Conservation (phyloP, 2,113 vertebrate species). For the Lampris incognitus region DNA sequence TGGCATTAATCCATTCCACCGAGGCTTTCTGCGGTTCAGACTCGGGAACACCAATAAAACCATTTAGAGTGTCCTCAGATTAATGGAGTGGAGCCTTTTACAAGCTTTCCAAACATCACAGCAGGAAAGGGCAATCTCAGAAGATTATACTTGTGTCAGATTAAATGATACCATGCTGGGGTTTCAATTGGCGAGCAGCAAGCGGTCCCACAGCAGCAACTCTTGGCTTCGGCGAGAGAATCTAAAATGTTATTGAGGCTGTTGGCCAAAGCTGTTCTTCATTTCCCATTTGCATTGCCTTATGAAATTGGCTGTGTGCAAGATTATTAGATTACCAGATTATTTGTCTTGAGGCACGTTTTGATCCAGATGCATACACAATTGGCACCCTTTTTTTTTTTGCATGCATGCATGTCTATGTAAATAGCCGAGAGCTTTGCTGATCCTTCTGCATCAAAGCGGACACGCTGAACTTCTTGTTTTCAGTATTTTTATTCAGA, state of each 20-base stretch:
- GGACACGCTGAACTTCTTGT: too few species aligned
- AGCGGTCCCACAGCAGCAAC: constrained; percentile 32
- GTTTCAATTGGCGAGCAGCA: constrained; percentile 41
- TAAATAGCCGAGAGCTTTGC: too few species aligned
- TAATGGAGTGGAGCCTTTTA: constrained; percentile 66
- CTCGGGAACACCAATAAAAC: constrained; percentile 39
- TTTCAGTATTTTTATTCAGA: too few species aligned
- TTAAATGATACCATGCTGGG: constrained; percentile 56
- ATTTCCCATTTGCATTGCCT: not conserved
- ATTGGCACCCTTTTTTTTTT: too few species aligned
- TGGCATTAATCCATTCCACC: constrained; percentile 56
- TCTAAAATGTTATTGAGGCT: not conserved
- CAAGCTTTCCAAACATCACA: constrained; percentile 63
- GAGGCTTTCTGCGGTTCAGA: constrained; percentile 55
- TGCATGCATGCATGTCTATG: too few species aligned
- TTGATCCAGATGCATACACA: too few species aligned
- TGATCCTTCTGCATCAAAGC: too few species aligned
- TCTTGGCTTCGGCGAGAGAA: constrained; percentile 7
- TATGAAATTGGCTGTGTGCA: not conserved
- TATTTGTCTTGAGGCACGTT: too few species aligned
- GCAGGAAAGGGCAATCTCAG: constrained; percentile 56
- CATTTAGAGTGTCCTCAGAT: constrained; percentile 58
- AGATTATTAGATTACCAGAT: too few species aligned
- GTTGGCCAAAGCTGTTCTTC: too few species aligned
- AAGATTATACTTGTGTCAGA: constrained; percentile 67